phyloP scores from a whole-genome alignment of 1,140 invertebrate species.

The Drosophila ogumai region DNA sequence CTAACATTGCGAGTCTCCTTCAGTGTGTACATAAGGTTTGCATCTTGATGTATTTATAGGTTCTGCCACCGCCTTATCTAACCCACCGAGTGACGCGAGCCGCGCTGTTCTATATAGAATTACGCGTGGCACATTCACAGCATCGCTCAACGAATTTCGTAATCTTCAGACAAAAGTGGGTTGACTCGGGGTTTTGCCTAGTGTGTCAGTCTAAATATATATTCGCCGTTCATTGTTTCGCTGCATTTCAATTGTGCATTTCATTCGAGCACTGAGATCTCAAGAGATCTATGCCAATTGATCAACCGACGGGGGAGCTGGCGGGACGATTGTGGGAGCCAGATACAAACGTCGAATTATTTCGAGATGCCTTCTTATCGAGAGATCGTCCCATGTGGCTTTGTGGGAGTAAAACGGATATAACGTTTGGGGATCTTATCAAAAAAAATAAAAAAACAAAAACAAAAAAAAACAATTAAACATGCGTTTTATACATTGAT shows the following conservation, averaged over 20 bases:
- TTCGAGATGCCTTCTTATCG: slow-evolving; percentile 28
- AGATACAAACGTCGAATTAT: slow-evolving; percentile 43
- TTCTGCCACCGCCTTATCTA: slow-evolving; percentile 28
- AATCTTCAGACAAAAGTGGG: slow-evolving; percentile 51
- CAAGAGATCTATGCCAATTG: slow-evolving; percentile 56
- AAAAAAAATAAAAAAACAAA: not conserved
- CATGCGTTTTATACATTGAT: not conserved
- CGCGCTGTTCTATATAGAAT: slow-evolving; percentile 65
- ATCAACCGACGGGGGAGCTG: slow-evolving; percentile 25
- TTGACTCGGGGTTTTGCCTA: slow-evolving; percentile 52
- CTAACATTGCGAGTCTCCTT: slow-evolving; percentile 58
- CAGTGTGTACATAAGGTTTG: slow-evolving; percentile 22
- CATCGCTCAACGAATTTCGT: slow-evolving; percentile 52
- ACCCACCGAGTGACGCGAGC: slow-evolving; percentile 8
- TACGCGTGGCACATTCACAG: slow-evolving; percentile 58
- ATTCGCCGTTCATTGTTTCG: slow-evolving; percentile 55
- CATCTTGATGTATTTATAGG: slow-evolving; percentile 44
- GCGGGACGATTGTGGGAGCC: slow-evolving; percentile 17
- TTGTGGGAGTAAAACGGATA: slow-evolving; percentile 11
- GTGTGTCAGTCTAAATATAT: slow-evolving; percentile 75
- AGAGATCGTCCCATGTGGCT: slow-evolving; percentile 23
- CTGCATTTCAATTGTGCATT: slow-evolving; percentile 69
- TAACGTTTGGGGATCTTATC: not conserved
- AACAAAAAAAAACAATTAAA: not conserved
- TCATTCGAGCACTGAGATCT: slow-evolving; percentile 47